A percentile compares a stretch with the other conserved stretches of the same genome.
These are phyloP conservation scores for Daktulosphaira vitifoliae DNA, from an alignment of 1,140 invertebrate genomes.

Conservation along the genomic window DNA sequence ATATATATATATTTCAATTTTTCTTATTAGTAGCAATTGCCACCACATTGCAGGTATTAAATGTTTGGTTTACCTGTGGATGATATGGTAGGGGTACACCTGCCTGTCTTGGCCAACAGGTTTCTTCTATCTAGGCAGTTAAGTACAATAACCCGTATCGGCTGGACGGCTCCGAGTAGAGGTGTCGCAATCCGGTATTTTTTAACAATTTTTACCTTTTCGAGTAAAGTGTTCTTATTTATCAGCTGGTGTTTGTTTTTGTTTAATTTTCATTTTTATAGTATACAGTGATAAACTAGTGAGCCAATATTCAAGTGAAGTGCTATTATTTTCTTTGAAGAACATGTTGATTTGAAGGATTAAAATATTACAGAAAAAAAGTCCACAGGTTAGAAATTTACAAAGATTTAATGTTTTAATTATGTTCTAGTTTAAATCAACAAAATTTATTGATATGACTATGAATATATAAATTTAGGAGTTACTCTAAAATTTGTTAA, in stretches of 20 bases:
- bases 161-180: slow-evolving; percentile 22
- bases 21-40: neutral
- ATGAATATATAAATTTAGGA: too few species aligned
- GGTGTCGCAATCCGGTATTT: slow-evolving; percentile 16
- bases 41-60: slow-evolving; percentile 1
- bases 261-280: neutral
- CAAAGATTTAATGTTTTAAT: too few species aligned
- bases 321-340: neutral
- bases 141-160: slow-evolving; percentile 33
- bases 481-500: too few species aligned
- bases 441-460: too few species aligned
- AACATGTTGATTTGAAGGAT: slow-evolving; percentile 24
- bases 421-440: too few species aligned
- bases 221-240: neutral
- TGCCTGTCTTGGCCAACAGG: slow-evolving; percentile 30
- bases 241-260: neutral
- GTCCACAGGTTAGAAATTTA: slow-evolving; percentile 6
- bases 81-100: slow-evolving; percentile 22
- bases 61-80: slow-evolving; percentile 16
- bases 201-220: slow-evolving; percentile 3
- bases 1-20: neutral
- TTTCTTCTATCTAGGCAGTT: slow-evolving; percentile 29
- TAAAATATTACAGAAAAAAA: neutral
- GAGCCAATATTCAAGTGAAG: neutral
- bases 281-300: too few species aligned